Evolutionary conservation across 2,113 vertebrate species (phyloP).

Genomic region (Chaenocephalus aceratus): DNA sequence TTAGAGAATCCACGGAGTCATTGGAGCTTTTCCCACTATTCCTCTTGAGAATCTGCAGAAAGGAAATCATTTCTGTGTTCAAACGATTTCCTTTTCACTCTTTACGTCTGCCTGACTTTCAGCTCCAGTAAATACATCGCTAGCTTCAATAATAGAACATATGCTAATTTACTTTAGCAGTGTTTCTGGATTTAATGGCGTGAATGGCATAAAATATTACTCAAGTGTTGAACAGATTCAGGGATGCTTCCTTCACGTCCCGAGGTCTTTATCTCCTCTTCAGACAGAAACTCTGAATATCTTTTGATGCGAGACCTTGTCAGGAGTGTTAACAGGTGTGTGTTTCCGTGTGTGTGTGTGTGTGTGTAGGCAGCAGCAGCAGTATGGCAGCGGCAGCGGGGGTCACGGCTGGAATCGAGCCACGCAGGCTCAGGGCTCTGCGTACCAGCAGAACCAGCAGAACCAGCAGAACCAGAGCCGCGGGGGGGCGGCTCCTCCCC

Average conservation of each 20-base stretch:
- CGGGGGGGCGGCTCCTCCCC: conserved; percentile 60
- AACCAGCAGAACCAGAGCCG: conserved; percentile 80
- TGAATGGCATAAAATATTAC: too few species aligned
- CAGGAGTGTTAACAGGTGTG: background rate
- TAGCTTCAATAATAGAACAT: too few species aligned
- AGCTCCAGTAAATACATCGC: too few species aligned
- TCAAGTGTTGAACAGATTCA: background rate
- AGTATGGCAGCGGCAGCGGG: conserved; percentile 59
- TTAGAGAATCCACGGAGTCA: too few species aligned
- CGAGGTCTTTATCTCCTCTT: background rate
- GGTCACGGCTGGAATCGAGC: conserved; percentile 90
- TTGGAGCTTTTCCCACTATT: too few species aligned
- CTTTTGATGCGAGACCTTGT: background rate
- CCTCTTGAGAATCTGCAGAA: too few species aligned
- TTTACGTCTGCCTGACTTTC: too few species aligned
- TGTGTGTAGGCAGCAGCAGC: conserved; percentile 71
- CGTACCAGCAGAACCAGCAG: conserved; percentile 88
- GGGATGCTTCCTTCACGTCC: background rate
- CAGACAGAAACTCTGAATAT: background rate
- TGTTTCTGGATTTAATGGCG: too few species aligned
- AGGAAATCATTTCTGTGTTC: too few species aligned
- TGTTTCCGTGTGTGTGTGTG: background rate
- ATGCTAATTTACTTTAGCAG: too few species aligned
- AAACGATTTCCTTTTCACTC: too few species aligned
- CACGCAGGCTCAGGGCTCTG: conserved; percentile 84